Evolutionary conservation across 2,888 invertebrate genomes (phyloP), one percentile per base, ranked within the genome.

Genomic region (Ametastegia equiseti): DNA sequence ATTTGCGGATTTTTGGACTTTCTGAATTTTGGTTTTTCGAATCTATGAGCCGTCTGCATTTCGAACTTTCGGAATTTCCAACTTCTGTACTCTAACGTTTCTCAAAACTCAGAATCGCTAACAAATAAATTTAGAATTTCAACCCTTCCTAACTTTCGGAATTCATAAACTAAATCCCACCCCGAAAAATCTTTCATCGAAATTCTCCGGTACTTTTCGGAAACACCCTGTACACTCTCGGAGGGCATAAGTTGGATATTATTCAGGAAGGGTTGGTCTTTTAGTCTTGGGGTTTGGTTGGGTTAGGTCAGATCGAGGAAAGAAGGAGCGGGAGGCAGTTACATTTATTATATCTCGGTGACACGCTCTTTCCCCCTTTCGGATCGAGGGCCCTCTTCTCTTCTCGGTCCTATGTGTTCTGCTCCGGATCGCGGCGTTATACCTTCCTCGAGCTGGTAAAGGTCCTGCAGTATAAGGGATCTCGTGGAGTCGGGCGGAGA

Each of bases 271-370:
- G 60, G 60, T 30, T 60, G 60, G 60, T 60, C 36, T 39, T 13
- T 4, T n/a, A n/a, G 9, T 19, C 19, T 39, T 9, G 6, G 65
- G 65, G 54, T 45, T 33, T 19, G 50, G 75, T 75, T 75, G 75
- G 75, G 71, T 71, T 47, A 71, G 71, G 71, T 71, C 71, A 71
- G 71, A n/a, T n/a, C n/a, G n/a, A n/a, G n/a, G n/a, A 71, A 47
- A 47, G 47, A 47, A 71, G 27, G 47, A 71, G 19, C 67, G 75
- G 45, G 67, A 47, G 36, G 75, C 50, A 36, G 75, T 75, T 75
- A 75, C 75, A 75, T 75, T 75, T 75, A 54, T 75, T 75, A 75
- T 75, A 33, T 50, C 75, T 30, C 54, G 30, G 50, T 54, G 75
- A 75, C 75, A 75, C 19, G 75, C 36, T 75, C 50, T 75, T 75